Conservation (phyloP, 1,140 invertebrate genomes). For the Hesperophylax magnus region DNA sequence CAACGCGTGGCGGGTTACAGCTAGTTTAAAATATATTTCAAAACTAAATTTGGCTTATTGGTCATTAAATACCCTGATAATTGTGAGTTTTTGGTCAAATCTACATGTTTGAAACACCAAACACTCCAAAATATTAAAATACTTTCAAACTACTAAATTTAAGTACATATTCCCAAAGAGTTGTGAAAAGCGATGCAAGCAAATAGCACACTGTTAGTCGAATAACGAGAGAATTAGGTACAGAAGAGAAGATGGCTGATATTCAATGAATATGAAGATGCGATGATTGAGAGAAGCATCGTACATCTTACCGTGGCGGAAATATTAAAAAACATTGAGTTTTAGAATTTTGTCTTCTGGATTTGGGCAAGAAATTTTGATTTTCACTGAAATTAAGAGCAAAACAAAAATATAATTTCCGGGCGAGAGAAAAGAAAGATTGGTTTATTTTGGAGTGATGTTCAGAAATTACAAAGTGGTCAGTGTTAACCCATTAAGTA, state of each 20-base stretch:
- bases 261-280: conserved; percentile 3
- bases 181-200: no score
- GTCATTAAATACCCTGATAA: no score
- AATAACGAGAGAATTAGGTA: background rate
- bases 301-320: conserved; percentile 31
- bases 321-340: conserved; percentile 32
- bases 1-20: no score
- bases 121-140: no score
- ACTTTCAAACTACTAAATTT: no score
- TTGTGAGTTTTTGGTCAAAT: no score
- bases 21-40: no score
- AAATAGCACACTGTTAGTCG: background rate
- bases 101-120: no score
- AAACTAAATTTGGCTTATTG: no score
- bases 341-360: conserved; percentile 38
- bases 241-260: background rate
- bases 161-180: no score
- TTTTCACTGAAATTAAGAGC: conserved; percentile 39
- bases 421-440: background rate
- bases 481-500: no score
- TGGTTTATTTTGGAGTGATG: background rate
- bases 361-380: conserved; percentile 39
- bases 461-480: no score
- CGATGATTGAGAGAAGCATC: conserved; percentile 24
- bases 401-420: conserved; percentile 28